Base-by-base conservation (phyloP, 2,113 vertebrate species). In the Tragelaphus strepsiceros region DNA sequence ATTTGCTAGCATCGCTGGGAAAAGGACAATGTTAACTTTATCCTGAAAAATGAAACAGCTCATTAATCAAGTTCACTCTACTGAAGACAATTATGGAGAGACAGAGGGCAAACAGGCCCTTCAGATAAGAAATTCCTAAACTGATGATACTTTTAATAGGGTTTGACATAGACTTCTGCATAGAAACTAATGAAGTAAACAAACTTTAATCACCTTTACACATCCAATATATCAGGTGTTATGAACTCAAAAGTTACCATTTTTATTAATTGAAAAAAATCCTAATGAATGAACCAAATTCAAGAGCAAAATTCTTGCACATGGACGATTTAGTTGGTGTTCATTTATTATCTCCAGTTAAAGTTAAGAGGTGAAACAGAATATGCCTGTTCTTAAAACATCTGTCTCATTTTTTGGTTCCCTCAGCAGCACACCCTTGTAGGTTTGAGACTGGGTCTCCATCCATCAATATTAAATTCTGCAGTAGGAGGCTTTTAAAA, bases 1-100 rank as follows among this genome's bases (percentile, higher is more conserved):
- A 98, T 98, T 97, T 97, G 80, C 91, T 92, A 95, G 80, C 71
- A 4, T 97, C 97, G 56, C 95, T 80, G 91, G 86, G 64, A 97
- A 98, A 98, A 94, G 86, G 77, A 98, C 98, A 98, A 98, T 82
- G n/a, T 93, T 91, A 97, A 64, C 91, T 94, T 96, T 87, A 95
- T 97, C 8, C 56, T 88, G 78, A 96, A 96, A 98, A 98, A 97
- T 98, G 97, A 96, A 98, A 98, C 64, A 98, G 82, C 59, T 58
- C 90, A 97, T 98, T 96, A 97, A 98, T 98, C 97, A 98, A 97
- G 64, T 88, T 88, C 35, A 95, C 51, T 87, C 2, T 82, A 71
- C 46, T 58, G 93, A 90, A 97, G 96, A 97, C 86, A 89, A 97
- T 77, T 67, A 94, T 58, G 3, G 53, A 83, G 95, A 93, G 28